Conservation (phyloP, 2,113 vertebrate genomes). For the Struthio camelus region DNA sequence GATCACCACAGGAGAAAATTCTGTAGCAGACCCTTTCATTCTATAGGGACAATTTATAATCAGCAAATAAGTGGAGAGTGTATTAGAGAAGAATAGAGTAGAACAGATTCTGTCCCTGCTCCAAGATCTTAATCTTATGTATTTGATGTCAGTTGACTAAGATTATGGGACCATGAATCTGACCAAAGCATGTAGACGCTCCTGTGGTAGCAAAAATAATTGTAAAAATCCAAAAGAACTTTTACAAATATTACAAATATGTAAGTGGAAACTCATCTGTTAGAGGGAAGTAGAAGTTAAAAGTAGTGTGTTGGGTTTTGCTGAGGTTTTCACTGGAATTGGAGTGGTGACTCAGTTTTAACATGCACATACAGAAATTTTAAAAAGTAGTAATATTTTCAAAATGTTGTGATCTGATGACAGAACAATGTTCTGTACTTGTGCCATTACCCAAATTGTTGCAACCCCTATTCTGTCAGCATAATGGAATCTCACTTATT, state of each 20-base stretch:
- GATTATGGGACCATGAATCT: background rate
- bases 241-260: background rate
- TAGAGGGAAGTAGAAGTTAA: background rate
- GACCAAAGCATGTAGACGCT: background rate
- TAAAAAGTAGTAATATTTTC: background rate
- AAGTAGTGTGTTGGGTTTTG: background rate
- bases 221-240: background rate
- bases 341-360: constrained; percentile 12
- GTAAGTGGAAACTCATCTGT: background rate
- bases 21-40: background rate
- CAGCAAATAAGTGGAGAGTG: background rate
- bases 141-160: background rate
- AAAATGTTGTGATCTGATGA: background rate
- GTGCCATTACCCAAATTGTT: background rate
- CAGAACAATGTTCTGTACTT: background rate
- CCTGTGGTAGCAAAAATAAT: background rate
- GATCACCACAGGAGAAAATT: background rate
- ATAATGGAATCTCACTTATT: background rate
- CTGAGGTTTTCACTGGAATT: background rate
- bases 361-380: background rate
- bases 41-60: background rate
- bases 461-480: background rate
- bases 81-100: background rate
- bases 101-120: background rate
- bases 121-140: background rate